A percentile compares a stretch with the other conserved stretches of the same genome.
Evolutionary conservation across 2,113 vertebrate genomes (phyloP).

Genomic region (Dipodomys spectabilis): DNA sequence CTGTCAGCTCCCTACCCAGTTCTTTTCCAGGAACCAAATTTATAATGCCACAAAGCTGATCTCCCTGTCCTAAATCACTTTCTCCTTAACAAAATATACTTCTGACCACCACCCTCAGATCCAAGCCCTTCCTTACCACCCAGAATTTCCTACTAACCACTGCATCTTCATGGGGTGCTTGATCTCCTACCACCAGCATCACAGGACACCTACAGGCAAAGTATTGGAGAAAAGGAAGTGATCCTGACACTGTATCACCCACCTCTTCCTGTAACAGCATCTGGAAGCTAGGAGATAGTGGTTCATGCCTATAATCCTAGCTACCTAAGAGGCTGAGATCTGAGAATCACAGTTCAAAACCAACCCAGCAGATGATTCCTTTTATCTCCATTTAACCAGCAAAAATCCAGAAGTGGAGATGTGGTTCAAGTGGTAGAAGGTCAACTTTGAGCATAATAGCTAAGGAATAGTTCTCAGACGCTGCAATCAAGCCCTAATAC

Average conservation of each 20-base stretch:
- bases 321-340: no score
- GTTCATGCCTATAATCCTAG: no score
- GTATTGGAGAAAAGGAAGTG: not conserved
- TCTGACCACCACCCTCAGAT: not conserved
- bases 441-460: no score
- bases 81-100: slow-evolving; percentile 13
- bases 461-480: no score
- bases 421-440: no score
- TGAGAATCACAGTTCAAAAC: no score
- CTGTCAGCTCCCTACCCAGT: not conserved
- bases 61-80: slow-evolving; percentile 15
- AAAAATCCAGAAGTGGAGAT: no score
- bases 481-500: no score
- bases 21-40: slow-evolving; percentile 24
- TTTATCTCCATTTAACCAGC: no score
- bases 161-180: slow-evolving; percentile 94
- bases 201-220: slow-evolving; percentile 90
- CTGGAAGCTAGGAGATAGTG: not conserved
- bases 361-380: no score
- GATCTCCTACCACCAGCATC: slow-evolving; percentile 96
- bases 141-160: slow-evolving; percentile 87
- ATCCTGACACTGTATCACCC: not conserved
- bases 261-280: not conserved
- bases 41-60: not conserved
- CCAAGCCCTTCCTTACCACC: not conserved